phyloP scores from a whole-genome alignment of 1,140 invertebrate species.

The Neocloeon triangulifer region DNA sequence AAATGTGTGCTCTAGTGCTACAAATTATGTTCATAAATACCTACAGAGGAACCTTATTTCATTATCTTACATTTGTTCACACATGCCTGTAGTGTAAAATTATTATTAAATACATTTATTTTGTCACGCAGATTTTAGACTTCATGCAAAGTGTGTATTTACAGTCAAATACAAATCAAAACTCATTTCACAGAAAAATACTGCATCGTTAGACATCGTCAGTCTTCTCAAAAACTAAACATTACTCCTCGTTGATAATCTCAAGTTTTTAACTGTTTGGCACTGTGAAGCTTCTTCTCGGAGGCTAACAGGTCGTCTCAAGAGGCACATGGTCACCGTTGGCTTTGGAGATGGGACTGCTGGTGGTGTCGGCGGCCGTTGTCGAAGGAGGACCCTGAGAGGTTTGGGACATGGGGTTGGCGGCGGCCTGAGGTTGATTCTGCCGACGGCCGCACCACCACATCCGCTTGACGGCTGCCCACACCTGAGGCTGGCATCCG shows the following conservation, averaged over 20 bases:
- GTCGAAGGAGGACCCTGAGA: slow-evolving; percentile 53
- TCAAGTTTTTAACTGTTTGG: too few species aligned
- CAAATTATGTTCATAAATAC: not conserved
- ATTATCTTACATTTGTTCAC: too few species aligned
- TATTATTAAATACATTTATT: too few species aligned
- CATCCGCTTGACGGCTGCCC: slow-evolving; percentile 38
- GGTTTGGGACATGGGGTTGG: slow-evolving; percentile 29
- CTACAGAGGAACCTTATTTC: too few species aligned
- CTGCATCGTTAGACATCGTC: too few species aligned
- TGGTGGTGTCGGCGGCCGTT: slow-evolving; percentile 47
- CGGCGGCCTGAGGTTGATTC: slow-evolving; percentile 23
- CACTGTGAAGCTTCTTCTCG: too few species aligned
- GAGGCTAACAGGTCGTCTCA: slow-evolving; percentile 31
- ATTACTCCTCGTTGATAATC: too few species aligned
- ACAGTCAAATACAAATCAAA: not conserved
- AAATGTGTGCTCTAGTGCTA: not conserved
- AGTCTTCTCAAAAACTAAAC: too few species aligned
- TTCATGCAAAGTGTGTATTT: not conserved
- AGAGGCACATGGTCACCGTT: slow-evolving; percentile 19
- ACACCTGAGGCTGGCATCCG: slow-evolving; percentile 62
- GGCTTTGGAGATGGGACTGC: slow-evolving; percentile 41
- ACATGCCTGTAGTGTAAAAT: too few species aligned
- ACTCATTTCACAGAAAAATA: too few species aligned
- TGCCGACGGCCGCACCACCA: slow-evolving; percentile 27
- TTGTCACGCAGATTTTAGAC: not conserved